Evolutionary conservation across 2,888 invertebrate genomes (phyloP), one percentile per base, ranked within the genome.

Genomic region (Cacoxenus indagator): DNA sequence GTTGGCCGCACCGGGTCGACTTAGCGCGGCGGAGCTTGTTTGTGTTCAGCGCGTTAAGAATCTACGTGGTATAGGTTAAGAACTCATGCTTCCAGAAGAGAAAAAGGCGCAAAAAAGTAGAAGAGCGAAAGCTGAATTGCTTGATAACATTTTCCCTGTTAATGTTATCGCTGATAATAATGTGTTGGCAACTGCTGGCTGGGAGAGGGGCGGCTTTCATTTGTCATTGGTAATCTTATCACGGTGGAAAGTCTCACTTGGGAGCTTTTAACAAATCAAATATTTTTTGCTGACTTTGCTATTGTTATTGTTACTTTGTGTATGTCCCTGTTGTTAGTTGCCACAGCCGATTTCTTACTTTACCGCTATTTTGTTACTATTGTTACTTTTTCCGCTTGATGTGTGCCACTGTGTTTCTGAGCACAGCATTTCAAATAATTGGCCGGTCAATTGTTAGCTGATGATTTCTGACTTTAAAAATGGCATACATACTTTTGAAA

Each of bases 11-110:
- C 22, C 19, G 2, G 9, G 19, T 37, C 43, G 8, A 37, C 43
- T 37, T 61, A 19, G 14, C 17, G 37, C 29, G 31, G 27, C 24
- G n/a, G 11, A 14, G 43, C 29, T 57, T 57, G 37, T 43, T 43
- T 61, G 19, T 61, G 43, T 76, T 74, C 75, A 73, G 46, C 55
- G 73, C 73, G 71, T 73, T 68, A 71, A 69, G 70, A 70, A 48
- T 71, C 69, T 66, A 70, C 72, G 78, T 77, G 77, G 78, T 76
- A 77, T 77, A 77, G 77, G 77, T 77, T 77, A 77, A 78, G 77
- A 77, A 77, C 76, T 67, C 69, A 51, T 43, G 19, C 6, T 17
- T 48, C n/a, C 48, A 3, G 27, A 14, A 8, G n/a, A 55, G 26
- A 8, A 26, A 55, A 55, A 55, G 11, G 27, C 55, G 26, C 24